Evolutionary conservation across 1,140 invertebrate species (phyloP).

Genomic region (Pectinophora gossypiella): DNA sequence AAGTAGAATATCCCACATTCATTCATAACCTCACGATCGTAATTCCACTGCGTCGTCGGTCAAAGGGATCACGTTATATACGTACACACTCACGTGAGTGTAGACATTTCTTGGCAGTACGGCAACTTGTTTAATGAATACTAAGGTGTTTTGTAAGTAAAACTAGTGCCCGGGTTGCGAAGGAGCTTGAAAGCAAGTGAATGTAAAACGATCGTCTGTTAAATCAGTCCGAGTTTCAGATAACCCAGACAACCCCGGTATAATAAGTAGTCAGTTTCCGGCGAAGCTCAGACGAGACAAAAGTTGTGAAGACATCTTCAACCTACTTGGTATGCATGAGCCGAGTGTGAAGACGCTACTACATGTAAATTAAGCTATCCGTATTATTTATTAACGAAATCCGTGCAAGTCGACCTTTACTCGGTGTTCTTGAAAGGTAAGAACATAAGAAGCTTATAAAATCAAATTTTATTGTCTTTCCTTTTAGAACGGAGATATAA

Average conservation of each 20-base stretch:
- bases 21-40: neutral
- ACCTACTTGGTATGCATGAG: slow-evolving; percentile 47
- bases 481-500: too few species aligned
- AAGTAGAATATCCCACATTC: neutral
- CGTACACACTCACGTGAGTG: too few species aligned
- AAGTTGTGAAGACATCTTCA: slow-evolving; percentile 39
- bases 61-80: neutral
- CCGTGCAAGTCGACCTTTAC: too few species aligned
- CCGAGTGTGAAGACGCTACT: slow-evolving; percentile 6
- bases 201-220: slow-evolving; percentile 28
- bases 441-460: too few species aligned
- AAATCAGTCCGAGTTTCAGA: slow-evolving; percentile 43
- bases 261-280: slow-evolving; percentile 46
- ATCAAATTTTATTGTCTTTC: too few species aligned
- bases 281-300: slow-evolving; percentile 51
- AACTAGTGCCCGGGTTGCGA: neutral
- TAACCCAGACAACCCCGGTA: slow-evolving; percentile 49
- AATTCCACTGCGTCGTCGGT: neutral
- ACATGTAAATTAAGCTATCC: slow-evolving; percentile 14
- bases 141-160: neutral
- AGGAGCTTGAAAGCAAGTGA: slow-evolving; percentile 19
- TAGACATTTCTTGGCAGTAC: too few species aligned
- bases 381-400: slow-evolving; percentile 4
- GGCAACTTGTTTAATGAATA: too few species aligned
- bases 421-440: too few species aligned